Base-by-base conservation (phyloP, 2,888 invertebrate species). In the Dioctria rufipes region DNA sequence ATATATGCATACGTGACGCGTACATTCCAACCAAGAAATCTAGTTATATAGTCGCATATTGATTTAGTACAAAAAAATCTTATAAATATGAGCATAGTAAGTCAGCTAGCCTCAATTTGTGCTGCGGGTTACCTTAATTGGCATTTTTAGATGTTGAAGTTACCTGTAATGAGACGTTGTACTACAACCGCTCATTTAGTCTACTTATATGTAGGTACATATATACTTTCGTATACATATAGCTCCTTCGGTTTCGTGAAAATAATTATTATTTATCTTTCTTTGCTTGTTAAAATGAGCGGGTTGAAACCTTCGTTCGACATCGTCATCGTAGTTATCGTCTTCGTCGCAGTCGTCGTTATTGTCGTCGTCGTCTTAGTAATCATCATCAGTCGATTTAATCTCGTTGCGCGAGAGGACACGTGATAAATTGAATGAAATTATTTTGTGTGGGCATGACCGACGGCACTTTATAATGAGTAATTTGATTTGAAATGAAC, bases 181-280 rank as follows among this genome's bases (percentile, higher is more conserved):
- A 71, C 40, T 54, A 51, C 39, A 40, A 39, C 54, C 54, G 54
- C 49, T 71, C 8, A 51, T 25, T 54, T 25, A 25, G 25, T 25
- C 25, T 25, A 25, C 25, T 25, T 25, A 25, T 25, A 25, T 25
- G 25, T 25, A n/a, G n/a, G n/a, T n/a, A n/a, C n/a, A n/a, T n/a
- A 25, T 25, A 25, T 25, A 25, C 25, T 25, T 25, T 25, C 25
- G 25, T 25, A 25, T 25, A 25, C 25, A 25, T 25, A 25, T 71
- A 39, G 51, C 37, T 42, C 40, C 54, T 8, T 54, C 46, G 40
- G 11, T 25, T 11, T 46, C 39, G n/a, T 2, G 54, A 9, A 71
- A 54, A 58, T 71, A 71, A 71, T 71, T 71, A 71, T 71, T 71
- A 39, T 71, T 71, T 71, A 71, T 71, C 54, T 37, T 58, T 5